Evolutionary conservation across 37 sponge, comb jelly and placozoan species (phyloP), one percentile per base, ranked within the genome.

Genomic region (Ianthella basta): DNA sequence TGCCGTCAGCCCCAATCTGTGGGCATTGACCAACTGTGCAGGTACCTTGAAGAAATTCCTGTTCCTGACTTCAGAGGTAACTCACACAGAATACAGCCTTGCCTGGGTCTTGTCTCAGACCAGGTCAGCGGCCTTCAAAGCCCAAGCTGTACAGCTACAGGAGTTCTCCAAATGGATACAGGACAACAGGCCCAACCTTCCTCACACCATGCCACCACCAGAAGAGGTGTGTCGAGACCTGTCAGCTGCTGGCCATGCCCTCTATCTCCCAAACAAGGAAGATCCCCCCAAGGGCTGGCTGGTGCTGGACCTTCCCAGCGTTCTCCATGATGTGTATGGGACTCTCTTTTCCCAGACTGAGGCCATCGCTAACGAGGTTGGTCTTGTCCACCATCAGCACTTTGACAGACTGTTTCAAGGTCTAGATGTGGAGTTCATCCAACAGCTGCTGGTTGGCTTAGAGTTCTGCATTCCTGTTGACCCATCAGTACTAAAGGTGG

Each of bases 381-480:
- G 66, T 64, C 66, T 64, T 30, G 29, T 64, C 66, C 23, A 64
- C 23, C 27, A 30, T 64, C 66, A 64, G 23, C 14, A 30, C 6
- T 16, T 64, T 24, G 23, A 24, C 23, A 30, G 12, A 10, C 66
- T 64, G 12, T 64, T 64, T 30, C 20, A 24, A 20, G 27, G 29
- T 29, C 23, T 64, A 30, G 66, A 64, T 16, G 20, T 8, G 29
- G 12, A 8, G 27, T 29, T 64, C 29, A 16, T 64, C 27, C 66
- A 30, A 10, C 29, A 64, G 23, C 8, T 64, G 20, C 66, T 64
- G 27, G 27, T 64, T 30, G 27, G 66, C 27, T 64, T 64, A 30
- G 66, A 64, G 27, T 64, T 64, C 66, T 64, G 66, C 23, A 64
- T 64, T 64, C 29, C 23, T 29, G 66, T 64, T 24, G 66, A 64